phyloP scores from a whole-genome alignment of 2,797 vertebrate genomes.

The Xyrichtys novacula region DNA sequence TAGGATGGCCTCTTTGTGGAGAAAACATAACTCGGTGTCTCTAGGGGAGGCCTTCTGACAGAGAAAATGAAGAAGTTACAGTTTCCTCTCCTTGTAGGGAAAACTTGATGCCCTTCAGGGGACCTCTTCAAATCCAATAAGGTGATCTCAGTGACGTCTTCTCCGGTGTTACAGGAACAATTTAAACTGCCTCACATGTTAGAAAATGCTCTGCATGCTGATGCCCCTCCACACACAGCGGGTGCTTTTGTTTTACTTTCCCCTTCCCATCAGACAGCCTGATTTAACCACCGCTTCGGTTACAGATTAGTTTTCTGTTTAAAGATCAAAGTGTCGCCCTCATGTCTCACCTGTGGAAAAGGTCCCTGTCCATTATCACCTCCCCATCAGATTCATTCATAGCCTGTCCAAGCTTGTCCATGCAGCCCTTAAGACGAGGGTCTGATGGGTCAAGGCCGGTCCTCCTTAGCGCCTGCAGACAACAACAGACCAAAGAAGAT shows the following conservation, averaged over 20 bases:
- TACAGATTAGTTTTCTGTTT: background rate
- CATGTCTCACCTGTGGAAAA: slow-evolving; percentile 87
- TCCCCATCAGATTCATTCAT: slow-evolving; percentile 83
- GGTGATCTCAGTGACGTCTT: too few species aligned
- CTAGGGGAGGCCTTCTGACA: too few species aligned
- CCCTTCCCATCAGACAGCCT: background rate
- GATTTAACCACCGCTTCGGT: background rate
- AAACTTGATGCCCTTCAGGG: too few species aligned
- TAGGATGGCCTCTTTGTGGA: too few species aligned
- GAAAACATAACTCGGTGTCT: background rate
- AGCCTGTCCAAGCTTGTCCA: slow-evolving; percentile 81
- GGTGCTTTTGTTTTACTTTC: background rate
- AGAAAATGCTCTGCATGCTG: too few species aligned
- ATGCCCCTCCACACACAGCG: background rate
- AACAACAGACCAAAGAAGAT: background rate
- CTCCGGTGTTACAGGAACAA: background rate
- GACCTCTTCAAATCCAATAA: too few species aligned
- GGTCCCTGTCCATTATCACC: slow-evolving; percentile 87
- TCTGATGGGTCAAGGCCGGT: slow-evolving; percentile 90
- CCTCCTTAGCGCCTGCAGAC: slow-evolving; percentile 84
- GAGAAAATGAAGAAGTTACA: too few species aligned
- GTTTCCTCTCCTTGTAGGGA: too few species aligned
- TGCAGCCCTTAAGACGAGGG: slow-evolving; percentile 88
- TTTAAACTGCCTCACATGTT: background rate
- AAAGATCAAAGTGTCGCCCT: background rate